A percentile compares a stretch with the other conserved stretches of the same genome.
Conservation (phyloP, 1,140 invertebrate species). For the Temnothorax longispinosus region DNA sequence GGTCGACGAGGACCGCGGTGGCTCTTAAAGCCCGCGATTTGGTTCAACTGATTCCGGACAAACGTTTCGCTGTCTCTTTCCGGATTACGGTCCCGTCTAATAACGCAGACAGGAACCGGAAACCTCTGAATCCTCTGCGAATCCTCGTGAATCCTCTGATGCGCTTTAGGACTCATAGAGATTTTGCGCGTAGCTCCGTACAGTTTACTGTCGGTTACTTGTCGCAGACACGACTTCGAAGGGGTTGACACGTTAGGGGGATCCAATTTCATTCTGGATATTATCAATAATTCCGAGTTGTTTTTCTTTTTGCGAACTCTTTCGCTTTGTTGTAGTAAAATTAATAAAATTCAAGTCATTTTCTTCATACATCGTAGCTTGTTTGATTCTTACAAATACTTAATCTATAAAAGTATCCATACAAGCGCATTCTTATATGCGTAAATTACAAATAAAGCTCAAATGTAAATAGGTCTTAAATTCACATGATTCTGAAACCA, state of each 20-base stretch:
- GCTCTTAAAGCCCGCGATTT: slow-evolving; percentile 17
- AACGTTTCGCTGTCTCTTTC: slow-evolving; percentile 1
- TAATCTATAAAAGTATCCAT: neutral
- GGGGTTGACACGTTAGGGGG: neutral
- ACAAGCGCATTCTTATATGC: neutral
- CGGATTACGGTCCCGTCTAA: slow-evolving; percentile 13
- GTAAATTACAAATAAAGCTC: neutral
- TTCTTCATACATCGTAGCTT: neutral
- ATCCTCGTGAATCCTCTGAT: slow-evolving; percentile 40
- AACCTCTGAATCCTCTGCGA: neutral
- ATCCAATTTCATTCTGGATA: neutral
- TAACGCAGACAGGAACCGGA: neutral
- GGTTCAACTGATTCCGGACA: slow-evolving; percentile 4
- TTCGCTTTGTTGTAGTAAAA: neutral
- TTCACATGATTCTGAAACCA: neutral
- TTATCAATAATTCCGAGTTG: neutral
- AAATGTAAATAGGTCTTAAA: neutral
- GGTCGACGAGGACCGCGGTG: neutral
- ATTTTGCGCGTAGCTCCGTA: neutral
- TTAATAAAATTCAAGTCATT: neutral
- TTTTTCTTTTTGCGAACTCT: neutral
- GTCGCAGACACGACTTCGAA: neutral
- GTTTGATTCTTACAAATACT: neutral
- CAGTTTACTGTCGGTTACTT: neutral
- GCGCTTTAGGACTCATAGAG: neutral